Evolutionary conservation across 2,888 invertebrate genomes (phyloP).

Genomic region (Oithona nana): DNA sequence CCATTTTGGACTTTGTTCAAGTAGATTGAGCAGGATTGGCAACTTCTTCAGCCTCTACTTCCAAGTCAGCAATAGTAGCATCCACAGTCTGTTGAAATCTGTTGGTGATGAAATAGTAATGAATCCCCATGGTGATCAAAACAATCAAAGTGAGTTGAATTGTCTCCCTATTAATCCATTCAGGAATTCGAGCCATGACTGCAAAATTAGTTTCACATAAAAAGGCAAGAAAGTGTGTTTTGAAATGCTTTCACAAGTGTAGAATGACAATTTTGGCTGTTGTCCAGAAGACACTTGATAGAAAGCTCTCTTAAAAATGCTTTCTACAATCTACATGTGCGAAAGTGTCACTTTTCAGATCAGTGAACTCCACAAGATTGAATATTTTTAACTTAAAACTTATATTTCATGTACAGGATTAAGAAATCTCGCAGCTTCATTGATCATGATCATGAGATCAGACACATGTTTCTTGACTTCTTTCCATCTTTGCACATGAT

Average conservation of each 20-base stretch:
- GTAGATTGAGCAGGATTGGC: background rate
- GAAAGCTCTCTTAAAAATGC: no score
- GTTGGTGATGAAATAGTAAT: conserved; percentile 6
- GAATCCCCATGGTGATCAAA: conserved; percentile 2
- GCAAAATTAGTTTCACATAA: no score
- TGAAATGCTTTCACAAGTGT: no score
- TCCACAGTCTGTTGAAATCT: background rate
- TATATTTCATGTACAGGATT: background rate
- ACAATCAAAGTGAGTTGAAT: background rate
- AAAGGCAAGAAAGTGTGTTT: no score
- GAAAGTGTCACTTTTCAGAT: no score
- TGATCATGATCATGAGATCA: conserved; percentile 13
- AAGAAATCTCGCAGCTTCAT: conserved; percentile 1
- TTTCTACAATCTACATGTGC: no score
- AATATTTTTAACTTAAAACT: no score
- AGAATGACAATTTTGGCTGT: no score
- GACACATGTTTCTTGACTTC: conserved; percentile 10
- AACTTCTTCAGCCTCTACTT: background rate
- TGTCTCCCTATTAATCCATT: background rate
- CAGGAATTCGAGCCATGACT: background rate
- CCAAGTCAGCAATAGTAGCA: background rate
- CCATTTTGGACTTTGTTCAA: background rate
- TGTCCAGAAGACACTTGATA: no score
- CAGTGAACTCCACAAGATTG: no score
- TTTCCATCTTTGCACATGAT: background rate